Evolutionary conservation across 2,113 vertebrate genomes (phyloP).

Genomic region (Sprattus sprattus): DNA sequence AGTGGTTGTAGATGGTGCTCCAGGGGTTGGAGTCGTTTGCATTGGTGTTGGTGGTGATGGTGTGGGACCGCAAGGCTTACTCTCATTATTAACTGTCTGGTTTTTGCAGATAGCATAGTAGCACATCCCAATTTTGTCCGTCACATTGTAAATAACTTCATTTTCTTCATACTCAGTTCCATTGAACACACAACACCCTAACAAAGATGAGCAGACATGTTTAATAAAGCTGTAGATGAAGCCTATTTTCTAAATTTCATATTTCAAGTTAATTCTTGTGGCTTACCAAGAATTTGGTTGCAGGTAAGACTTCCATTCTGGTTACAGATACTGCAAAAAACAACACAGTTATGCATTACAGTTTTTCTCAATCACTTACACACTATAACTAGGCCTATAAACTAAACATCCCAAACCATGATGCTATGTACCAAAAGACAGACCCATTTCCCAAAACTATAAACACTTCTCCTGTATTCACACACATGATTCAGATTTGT

Average conservation of each 20-base stretch:
- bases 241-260: neutral
- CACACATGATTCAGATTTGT: no score
- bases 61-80: constrained; percentile 39
- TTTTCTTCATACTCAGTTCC: constrained; percentile 54
- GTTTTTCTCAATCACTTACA: neutral
- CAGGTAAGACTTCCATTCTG: constrained; percentile 32
- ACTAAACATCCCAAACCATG: no score
- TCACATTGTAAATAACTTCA: constrained; percentile 64
- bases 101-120: constrained; percentile 65
- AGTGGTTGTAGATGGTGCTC: neutral
- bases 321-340: constrained; percentile 38
- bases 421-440: no score
- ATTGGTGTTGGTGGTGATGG: neutral
- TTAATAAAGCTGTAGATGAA: neutral
- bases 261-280: neutral
- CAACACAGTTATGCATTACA: neutral
- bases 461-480: no score
- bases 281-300: constrained; percentile 36
- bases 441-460: no score
- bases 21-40: neutral
- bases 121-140: constrained; percentile 64
- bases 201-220: constrained; percentile 14
- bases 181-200: constrained; percentile 59
- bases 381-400: no score
- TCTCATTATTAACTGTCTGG: constrained; percentile 48